These are phyloP conservation scores for Phainopepla nitens DNA, from an alignment of 2,113 vertebrate species.

Conservation along the genomic window DNA sequence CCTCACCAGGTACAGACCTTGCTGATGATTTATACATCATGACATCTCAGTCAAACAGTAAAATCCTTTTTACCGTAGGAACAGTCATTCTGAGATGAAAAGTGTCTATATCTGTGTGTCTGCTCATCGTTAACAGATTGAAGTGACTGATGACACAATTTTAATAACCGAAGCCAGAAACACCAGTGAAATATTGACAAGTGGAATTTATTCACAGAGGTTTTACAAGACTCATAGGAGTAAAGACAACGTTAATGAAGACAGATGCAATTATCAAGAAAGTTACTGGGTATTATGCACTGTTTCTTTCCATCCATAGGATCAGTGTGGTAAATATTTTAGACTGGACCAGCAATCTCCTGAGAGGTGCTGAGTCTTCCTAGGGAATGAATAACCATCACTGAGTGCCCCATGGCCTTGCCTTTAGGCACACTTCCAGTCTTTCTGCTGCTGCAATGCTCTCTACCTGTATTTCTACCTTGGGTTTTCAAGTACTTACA, in stretches of 20 bases:
- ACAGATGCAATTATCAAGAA: neutral
- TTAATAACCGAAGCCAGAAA: constrained; percentile 11
- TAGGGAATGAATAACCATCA: neutral
- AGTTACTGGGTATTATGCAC: neutral
- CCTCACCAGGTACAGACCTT: neutral
- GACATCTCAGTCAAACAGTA: neutral
- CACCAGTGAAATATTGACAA: neutral
- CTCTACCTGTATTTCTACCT: neutral
- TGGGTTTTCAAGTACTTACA: neutral
- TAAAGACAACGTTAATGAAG: neutral
- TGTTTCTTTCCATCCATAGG: neutral
- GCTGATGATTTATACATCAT: neutral
- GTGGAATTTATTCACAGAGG: neutral
- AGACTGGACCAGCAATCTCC: neutral
- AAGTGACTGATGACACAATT: neutral
- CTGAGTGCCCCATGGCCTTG: neutral
- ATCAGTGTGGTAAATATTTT: neutral
- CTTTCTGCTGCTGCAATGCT: neutral
- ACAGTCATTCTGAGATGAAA: neutral
- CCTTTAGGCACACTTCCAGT: neutral
- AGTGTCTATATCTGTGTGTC: neutral
- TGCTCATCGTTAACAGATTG: neutral
- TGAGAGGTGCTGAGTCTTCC: neutral
- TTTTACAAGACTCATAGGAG: neutral
- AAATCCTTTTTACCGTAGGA: neutral